phyloP scores from a whole-genome alignment of 64 coral and sea anemone genomes.

The Exaiptasia diaphana region DNA sequence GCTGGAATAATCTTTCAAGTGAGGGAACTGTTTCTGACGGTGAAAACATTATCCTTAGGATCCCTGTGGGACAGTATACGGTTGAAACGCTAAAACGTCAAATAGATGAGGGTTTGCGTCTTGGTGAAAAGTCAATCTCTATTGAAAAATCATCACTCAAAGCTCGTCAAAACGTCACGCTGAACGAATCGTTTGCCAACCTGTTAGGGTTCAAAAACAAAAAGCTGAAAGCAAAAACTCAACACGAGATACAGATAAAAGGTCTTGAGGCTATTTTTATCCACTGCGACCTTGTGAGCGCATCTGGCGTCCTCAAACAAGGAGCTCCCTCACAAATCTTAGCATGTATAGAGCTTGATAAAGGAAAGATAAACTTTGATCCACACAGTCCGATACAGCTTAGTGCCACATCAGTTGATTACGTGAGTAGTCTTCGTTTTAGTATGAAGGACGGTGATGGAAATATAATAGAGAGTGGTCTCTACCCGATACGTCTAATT shows the following conservation, averaged over 20 bases:
- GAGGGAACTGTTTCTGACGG: conserved; percentile 34
- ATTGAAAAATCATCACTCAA: conserved; percentile 32
- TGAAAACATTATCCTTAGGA: conserved; percentile 23
- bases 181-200: background rate
- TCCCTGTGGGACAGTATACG: conserved; percentile 10
- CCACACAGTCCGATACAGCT: conserved; percentile 32
- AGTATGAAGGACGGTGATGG: conserved; percentile 14
- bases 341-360: background rate
- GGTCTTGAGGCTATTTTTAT: conserved; percentile 28
- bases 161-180: conserved; percentile 25
- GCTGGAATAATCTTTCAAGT: conserved; percentile 29
- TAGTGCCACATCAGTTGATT: conserved; percentile 19
- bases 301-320: conserved; percentile 11
- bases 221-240: background rate
- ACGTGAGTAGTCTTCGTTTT: conserved; percentile 37
- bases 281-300: conserved; percentile 1
- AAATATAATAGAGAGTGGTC: background rate
- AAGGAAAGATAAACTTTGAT: conserved; percentile 24
- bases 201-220: conserved; percentile 20
- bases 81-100: conserved; percentile 9
- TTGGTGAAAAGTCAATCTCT: conserved; percentile 10
- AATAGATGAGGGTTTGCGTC: conserved; percentile 15
- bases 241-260: conserved; percentile 18
- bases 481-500: conserved; percentile 17
- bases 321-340: conserved; percentile 26